phyloP scores from a whole-genome alignment of 2,888 invertebrate genomes.

The Nephrotoma appendiculata region DNA sequence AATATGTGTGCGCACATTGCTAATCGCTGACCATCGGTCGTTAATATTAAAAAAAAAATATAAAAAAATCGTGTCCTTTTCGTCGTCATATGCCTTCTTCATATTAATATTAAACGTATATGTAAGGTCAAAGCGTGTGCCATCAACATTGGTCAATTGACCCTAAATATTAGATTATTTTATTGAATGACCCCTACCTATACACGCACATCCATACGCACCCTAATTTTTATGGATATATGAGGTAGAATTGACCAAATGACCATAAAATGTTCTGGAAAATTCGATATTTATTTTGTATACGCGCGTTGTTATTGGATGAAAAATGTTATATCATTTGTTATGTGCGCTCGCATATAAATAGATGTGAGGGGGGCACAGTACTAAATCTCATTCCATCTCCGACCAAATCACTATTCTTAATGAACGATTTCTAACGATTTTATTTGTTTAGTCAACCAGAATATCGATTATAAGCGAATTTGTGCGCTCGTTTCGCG shows the following conservation, averaged over 20 bases:
- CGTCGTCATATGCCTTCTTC: not conserved
- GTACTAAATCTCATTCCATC: not conserved
- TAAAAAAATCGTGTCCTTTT: not conserved
- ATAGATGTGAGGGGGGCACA: too few species aligned
- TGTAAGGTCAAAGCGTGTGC: slow-evolving; percentile 5
- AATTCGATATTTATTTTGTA: not conserved
- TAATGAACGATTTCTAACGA: not conserved
- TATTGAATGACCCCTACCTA: not conserved
- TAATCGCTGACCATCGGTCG: slow-evolving; percentile 5
- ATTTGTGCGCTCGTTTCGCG: not conserved
- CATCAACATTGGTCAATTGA: slow-evolving; percentile 7
- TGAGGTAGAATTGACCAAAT: not conserved
- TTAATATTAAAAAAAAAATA: not conserved
- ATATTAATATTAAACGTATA: not conserved
- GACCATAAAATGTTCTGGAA: not conserved
- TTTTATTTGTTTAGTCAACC: not conserved
- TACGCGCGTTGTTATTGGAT: not conserved
- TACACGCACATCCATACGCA: not conserved
- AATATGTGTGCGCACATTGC: not conserved
- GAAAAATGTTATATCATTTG: not conserved
- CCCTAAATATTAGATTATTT: slow-evolving; percentile 6
- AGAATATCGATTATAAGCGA: not conserved
- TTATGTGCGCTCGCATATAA: not conserved
- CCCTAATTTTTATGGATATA: not conserved
- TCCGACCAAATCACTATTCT: not conserved